Evolutionary conservation across 2,113 vertebrate species (phyloP).

Genomic region (Elachura formosa): DNA sequence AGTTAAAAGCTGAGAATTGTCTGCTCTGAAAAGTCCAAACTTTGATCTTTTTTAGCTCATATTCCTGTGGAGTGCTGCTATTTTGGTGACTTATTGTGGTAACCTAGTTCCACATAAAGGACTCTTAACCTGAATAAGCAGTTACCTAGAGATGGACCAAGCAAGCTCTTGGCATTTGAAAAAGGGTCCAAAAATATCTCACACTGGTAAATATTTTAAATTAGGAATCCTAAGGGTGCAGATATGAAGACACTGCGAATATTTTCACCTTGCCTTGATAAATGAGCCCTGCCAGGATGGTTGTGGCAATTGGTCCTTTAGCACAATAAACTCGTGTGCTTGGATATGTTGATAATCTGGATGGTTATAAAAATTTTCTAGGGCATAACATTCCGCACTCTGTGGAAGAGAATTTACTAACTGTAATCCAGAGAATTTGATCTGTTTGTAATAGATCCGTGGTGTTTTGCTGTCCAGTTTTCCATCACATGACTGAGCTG

Average conservation of each 20-base stretch:
- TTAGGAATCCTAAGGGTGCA: neutral
- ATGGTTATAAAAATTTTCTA: neutral
- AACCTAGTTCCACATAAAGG: neutral
- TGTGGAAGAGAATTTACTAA: neutral
- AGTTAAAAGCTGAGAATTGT: neutral
- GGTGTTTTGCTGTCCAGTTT: neutral
- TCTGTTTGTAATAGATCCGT: fast-evolving
- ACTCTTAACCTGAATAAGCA: neutral
- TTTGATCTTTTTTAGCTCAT: neutral
- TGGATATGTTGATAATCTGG: neutral
- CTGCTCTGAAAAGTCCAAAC: neutral
- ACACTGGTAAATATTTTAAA: neutral
- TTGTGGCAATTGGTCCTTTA: neutral
- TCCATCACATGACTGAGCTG: neutral
- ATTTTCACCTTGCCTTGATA: neutral
- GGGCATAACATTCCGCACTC: neutral
- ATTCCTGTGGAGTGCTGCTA: neutral
- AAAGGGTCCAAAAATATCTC: neutral
- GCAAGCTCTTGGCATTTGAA: neutral
- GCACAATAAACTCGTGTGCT: neutral
- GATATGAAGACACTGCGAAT: neutral
- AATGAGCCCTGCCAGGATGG: neutral
- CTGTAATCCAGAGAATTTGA: neutral
- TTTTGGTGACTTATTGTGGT: neutral
- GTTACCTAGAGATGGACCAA: neutral